Percentiles rank a stretch among this genome's conserved stretches.
Conservation (phyloP, 2,888 invertebrate species). For the Heliconius sara region DNA sequence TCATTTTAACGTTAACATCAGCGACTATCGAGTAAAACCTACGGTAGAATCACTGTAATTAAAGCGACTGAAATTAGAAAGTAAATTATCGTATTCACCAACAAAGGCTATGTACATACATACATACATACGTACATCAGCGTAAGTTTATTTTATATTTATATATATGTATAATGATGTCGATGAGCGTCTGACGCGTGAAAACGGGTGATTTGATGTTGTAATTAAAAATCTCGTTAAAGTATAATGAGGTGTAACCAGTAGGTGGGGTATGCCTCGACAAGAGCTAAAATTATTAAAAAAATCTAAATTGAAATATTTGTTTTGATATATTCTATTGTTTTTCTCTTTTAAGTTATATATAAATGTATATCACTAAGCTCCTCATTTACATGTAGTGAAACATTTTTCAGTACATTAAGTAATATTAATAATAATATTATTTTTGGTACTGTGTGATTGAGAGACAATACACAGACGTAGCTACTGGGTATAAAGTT, state of each 20-base stretch:
- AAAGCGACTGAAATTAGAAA: slow-evolving; percentile 50
- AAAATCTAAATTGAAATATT: neutral
- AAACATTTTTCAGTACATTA: too few species aligned
- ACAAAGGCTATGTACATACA: slow-evolving; percentile 34
- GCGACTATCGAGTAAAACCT: slow-evolving; percentile 5
- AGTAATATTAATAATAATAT: too few species aligned
- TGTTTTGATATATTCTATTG: slow-evolving; percentile 1
- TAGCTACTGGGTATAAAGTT: too few species aligned
- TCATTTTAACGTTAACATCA: neutral
- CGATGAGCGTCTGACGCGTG: slow-evolving; percentile 26
- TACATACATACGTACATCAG: slow-evolving; percentile 10
- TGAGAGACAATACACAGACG: too few species aligned
- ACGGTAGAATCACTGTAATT: slow-evolving; percentile 45
- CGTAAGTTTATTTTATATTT: slow-evolving; percentile 6
- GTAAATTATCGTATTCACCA: slow-evolving; percentile 51
- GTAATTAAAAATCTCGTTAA: slow-evolving; percentile 36
- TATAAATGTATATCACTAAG: too few species aligned
- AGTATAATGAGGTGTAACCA: slow-evolving; percentile 27
- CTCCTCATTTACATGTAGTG: too few species aligned
- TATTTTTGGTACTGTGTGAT: too few species aligned
- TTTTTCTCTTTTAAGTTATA: neutral
- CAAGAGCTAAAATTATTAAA: slow-evolving; percentile 2
- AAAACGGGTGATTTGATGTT: slow-evolving; percentile 32
- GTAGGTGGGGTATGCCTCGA: neutral
- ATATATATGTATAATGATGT: neutral